phyloP scores from a whole-genome alignment of 2,113 vertebrate genomes.

The Ceyx cyanopectus region DNA sequence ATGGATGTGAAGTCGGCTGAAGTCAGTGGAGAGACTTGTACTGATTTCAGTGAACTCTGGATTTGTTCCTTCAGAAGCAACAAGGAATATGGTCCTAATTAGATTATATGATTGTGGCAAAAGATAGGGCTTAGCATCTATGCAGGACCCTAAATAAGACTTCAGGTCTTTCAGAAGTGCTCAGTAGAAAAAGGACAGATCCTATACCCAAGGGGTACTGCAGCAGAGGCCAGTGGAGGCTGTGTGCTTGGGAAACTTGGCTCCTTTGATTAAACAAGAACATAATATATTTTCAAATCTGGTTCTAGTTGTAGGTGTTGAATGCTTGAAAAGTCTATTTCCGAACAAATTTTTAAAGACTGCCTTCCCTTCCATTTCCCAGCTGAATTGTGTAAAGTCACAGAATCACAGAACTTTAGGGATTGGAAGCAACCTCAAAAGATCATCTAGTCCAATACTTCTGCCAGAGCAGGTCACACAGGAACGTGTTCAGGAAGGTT shows the following conservation, averaged over 20 bases:
- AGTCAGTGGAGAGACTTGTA: background rate
- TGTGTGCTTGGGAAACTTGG: background rate
- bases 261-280: background rate
- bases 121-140: background rate
- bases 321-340: background rate
- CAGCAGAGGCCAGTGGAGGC: background rate
- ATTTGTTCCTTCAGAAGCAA: background rate
- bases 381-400: background rate
- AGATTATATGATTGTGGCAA: background rate
- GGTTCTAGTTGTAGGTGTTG: background rate
- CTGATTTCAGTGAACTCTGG: background rate
- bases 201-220: accelerated
- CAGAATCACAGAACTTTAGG: too few species aligned
- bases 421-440: too few species aligned
- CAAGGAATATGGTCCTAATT: background rate
- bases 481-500: too few species aligned
- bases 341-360: background rate
- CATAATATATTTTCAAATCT: background rate
- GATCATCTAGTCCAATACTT: too few species aligned
- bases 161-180: background rate
- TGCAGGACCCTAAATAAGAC: background rate
- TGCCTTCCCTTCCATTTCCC: background rate
- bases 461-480: too few species aligned
- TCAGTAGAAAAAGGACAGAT: background rate
- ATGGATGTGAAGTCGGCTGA: background rate